These are phyloP conservation scores for Periophthalmodon schlosseri DNA, from an alignment of 2,113 vertebrate genomes.

Conservation along the genomic window DNA sequence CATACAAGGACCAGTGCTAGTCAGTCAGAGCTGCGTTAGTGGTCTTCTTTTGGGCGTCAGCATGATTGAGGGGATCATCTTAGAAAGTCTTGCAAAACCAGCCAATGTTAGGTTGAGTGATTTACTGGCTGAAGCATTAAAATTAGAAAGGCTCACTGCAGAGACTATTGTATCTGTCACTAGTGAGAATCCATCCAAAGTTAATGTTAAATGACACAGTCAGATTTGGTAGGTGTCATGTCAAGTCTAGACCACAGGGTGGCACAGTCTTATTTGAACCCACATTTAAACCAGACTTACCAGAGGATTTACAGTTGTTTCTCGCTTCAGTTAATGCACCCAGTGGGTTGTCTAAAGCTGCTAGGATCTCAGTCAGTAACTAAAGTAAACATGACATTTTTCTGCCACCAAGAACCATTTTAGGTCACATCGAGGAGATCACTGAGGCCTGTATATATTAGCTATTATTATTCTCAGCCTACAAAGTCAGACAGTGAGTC, in stretches of 20 bases:
- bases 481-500: neutral
- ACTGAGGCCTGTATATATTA: too few relatives aligned
- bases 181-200: neutral
- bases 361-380: constrained; percentile 19
- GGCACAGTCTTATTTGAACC: constrained; percentile 32
- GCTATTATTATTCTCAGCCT: too few relatives aligned
- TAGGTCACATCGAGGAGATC: constrained; percentile 2
- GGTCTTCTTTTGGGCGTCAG: too few relatives aligned
- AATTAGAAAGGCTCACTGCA: neutral
- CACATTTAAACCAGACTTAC: neutral
- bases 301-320: constrained; percentile 28
- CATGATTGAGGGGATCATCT: too few relatives aligned
- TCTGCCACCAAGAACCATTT: constrained; percentile 1
- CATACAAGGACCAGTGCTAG: constrained; percentile 28
- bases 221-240: constrained; percentile 23
- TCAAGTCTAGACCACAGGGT: constrained; percentile 7
- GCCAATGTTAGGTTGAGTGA: too few relatives aligned
- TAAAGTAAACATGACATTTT: constrained; percentile 24
- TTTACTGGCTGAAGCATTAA: neutral
- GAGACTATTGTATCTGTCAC: neutral
- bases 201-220: neutral
- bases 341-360: neutral
- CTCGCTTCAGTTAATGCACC: constrained; percentile 21
- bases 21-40: constrained; percentile 13
- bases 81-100: too few relatives aligned